Evolutionary conservation across 2,888 invertebrate genomes (phyloP).

Genomic region (Anagyrus pseudococci): DNA sequence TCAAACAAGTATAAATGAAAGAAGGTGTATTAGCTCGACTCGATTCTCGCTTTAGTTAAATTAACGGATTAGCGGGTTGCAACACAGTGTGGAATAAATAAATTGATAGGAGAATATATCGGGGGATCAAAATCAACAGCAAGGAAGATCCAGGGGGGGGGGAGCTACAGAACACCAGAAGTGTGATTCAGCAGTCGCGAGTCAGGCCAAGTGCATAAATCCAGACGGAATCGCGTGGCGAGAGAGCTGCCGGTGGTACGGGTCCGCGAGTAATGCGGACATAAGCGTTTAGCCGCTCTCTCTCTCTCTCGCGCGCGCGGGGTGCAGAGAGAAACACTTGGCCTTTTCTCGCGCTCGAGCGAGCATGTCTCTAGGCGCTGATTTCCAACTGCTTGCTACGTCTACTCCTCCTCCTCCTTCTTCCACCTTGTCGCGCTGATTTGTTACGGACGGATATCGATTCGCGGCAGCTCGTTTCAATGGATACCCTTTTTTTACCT

Average conservation of each 20-base stretch:
- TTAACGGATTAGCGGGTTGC: too few relatives aligned
- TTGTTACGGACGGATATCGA: slow-evolving; percentile 41
- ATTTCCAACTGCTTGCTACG: slow-evolving; percentile 35
- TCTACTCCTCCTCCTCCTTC: slow-evolving; percentile 26
- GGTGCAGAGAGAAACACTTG: slow-evolving; percentile 13
- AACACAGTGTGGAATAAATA: background rate
- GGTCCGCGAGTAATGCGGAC: slow-evolving; percentile 16
- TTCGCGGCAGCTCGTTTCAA: slow-evolving; percentile 39
- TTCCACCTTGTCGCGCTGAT: too few relatives aligned
- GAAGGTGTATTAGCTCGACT: too few relatives aligned
- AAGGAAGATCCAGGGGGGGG: background rate
- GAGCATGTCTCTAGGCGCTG: slow-evolving; percentile 41
- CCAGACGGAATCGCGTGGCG: slow-evolving; percentile 16
- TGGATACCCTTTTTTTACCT: too few relatives aligned
- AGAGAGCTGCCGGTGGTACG: background rate
- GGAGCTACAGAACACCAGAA: too few relatives aligned
- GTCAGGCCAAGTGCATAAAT: slow-evolving; percentile 40
- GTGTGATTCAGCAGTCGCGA: background rate
- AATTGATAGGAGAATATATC: background rate
- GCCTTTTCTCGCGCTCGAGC: slow-evolving; percentile 17
- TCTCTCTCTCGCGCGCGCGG: too few relatives aligned
- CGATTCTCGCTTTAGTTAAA: too few relatives aligned
- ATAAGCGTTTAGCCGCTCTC: slow-evolving; percentile 13
- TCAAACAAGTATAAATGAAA: too few relatives aligned
- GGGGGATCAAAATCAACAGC: background rate